phyloP scores from a whole-genome alignment of 2,113 vertebrate genomes.

The Alouatta palliata region DNA sequence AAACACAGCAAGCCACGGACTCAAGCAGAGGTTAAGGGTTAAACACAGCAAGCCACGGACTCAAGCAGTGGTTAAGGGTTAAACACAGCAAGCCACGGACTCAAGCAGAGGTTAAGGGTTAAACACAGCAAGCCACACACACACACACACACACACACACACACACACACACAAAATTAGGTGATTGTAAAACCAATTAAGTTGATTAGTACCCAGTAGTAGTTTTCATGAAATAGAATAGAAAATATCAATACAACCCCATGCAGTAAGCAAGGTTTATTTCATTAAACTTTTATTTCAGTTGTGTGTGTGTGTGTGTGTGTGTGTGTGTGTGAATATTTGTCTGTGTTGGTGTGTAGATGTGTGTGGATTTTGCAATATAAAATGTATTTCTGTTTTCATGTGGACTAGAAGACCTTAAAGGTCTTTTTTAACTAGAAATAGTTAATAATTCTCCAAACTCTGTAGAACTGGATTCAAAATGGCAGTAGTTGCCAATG shows the following conservation, averaged over 20 bases:
- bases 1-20: no score
- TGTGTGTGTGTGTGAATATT: background rate
- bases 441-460: background rate
- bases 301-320: background rate
- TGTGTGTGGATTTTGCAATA: background rate
- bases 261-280: background rate
- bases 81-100: background rate
- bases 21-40: no score
- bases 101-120: background rate
- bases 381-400: background rate
- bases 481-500: background rate
- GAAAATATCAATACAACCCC: background rate
- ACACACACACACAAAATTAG: background rate
- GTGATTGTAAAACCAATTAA: background rate
- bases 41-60: no score
- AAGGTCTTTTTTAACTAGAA: background rate
- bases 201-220: background rate
- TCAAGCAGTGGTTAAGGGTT: no score
- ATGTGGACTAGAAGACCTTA: background rate
- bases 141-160: background rate
- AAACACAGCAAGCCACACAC: no score
- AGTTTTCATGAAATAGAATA: background rate
- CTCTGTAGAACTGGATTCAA: background rate
- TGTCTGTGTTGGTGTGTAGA: background rate
- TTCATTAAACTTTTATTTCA: background rate